Evolutionary conservation across 2,888 invertebrate species (phyloP), one percentile per base, ranked within the genome.

Genomic region (Conops quadrifasciatus): DNA sequence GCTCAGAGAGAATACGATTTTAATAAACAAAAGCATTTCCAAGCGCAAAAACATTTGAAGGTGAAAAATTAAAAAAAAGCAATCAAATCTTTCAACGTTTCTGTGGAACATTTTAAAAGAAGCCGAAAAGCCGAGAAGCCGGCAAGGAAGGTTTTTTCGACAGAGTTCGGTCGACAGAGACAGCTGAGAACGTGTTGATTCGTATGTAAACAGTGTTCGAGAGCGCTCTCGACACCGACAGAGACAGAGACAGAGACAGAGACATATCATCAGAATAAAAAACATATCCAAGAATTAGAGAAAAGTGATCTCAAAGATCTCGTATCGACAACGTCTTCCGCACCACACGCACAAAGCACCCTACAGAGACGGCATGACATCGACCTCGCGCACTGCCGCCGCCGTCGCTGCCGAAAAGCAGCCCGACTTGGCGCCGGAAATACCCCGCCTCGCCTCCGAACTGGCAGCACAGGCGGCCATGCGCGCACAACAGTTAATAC

Each of bases 381-480:
- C 9, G 53, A 19, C 51, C 11, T 51, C 53, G 28, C 24, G 16
- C 9, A 24, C 11, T 11, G 24, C 59, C 19, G 59, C 59, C 11
- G 49, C 49, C 3, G 49, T 11, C 19, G 19, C 80, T 76, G 45
- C 77, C 49, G 75, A 74, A 11, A 77, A 77, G 63, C 72, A 76
- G 67, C 78, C 81, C 0, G 84, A 86, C 76, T 76, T 86, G 74
- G 80, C 83, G 30, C 82, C 84, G 2, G 85, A 86, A 77, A 82
- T 86, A 72, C 83, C 86, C 43, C 84, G 84, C 60, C 79, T 85
- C 69, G 85, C 82, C 70, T 85, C 85, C 5, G 86, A 86, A 71
- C 72, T 86, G 56, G 86, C 86, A n/a, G 81, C 85, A 49, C 86
- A 85, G 75, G 86, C 86, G 7, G 86, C 86, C 3, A 76, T 84